Evolutionary conservation across 2,113 vertebrate genomes (phyloP).

Genomic region (Pycnonotus jocosus): DNA sequence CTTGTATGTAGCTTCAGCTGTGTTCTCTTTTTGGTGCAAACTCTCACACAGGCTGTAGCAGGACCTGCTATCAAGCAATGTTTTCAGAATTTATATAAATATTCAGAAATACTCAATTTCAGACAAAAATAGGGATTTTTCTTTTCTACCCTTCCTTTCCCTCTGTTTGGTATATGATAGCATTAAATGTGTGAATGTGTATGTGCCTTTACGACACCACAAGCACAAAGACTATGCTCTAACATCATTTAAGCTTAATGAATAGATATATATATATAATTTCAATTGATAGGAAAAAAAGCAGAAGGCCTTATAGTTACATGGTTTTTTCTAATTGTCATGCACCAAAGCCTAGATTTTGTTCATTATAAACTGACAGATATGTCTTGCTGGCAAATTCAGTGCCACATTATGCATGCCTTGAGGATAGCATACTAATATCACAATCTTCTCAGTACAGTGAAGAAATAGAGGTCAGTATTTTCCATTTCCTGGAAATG

Average conservation of each 20-base stretch:
- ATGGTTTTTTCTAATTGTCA: neutral
- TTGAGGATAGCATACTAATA: neutral
- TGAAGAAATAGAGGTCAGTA: conserved; percentile 41
- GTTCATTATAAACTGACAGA: neutral
- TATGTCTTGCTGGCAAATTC: neutral
- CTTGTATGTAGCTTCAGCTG: neutral
- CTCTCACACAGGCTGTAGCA: neutral
- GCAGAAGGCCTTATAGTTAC: neutral
- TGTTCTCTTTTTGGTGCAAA: neutral
- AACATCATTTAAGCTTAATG: neutral
- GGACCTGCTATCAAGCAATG: neutral
- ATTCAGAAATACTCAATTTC: neutral
- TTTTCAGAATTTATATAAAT: neutral
- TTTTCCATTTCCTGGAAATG: conserved; percentile 65
- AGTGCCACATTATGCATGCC: neutral
- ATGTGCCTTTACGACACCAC: neutral
- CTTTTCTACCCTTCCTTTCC: neutral
- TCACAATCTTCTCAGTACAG: neutral
- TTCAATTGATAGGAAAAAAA: neutral
- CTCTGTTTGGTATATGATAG: neutral
- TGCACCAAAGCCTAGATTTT: neutral
- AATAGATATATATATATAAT: neutral
- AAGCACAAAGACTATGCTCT: neutral
- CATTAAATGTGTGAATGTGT: neutral
- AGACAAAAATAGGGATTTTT: neutral